Base-by-base conservation (phyloP, 2,113 vertebrate species). In the Lophura nycthemera region DNA sequence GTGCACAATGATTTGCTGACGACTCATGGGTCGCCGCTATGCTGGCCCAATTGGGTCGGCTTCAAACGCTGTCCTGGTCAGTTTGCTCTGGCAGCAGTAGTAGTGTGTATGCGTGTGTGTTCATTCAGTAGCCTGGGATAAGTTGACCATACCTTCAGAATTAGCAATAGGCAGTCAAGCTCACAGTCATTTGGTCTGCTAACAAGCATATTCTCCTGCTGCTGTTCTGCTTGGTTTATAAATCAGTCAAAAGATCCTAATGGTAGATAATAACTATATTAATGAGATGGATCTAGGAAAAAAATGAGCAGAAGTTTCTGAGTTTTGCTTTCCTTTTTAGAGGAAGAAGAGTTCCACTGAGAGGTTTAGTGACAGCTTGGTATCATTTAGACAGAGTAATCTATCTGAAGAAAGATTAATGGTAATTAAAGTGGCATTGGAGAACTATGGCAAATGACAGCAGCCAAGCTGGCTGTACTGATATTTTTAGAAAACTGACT, bases 401-500 rank as follows among this genome's bases (percentile, higher is more conserved):
- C 34, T 90, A 27, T 89, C 66, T 91, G 95, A 87, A 73, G 65
- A 83, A 95, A 95, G 77, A 89, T 96, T 92, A 94, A 93, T 86
- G 63, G 88, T 96, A 95, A 96, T 97, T 97, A 90, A 95, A 96
- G 69, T 95, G 88, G 64, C 25, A 38, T 92, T 88, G 89, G 61
- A 96, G 84, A 95, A 85, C 72, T 93, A 94, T 64, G 85, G 72
- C 57, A 91, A 91, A 94, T 97, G 93, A 89, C 95, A 97, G 59
- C 85, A 96, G 88, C 86, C 88, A 96, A 90, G 86, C 86, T 90
- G 93, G 63, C 86, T 96, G 63, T 60, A 69, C 65, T 56, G 64
- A 61, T 97, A 94, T 96, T 97, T 97, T 96, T 97, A 95, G 92
- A 95, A 93, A 65, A 92, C 74, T 86, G 72, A 74, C 72, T 93